Evolutionary conservation across 2,888 invertebrate species (phyloP).

Genomic region (Cephus spinipes): DNA sequence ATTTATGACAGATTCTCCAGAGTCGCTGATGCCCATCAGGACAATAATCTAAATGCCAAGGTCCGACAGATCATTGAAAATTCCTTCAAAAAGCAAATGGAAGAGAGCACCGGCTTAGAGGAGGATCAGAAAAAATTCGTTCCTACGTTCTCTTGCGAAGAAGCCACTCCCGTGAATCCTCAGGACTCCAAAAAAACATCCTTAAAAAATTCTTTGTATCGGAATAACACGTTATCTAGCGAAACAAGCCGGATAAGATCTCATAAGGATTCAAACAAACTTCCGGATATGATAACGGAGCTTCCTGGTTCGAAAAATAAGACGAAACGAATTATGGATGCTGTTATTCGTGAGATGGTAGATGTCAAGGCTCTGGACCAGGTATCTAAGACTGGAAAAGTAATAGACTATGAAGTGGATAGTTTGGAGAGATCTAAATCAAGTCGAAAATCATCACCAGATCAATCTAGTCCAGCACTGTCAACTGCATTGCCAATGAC

Average conservation of each 20-base stretch:
- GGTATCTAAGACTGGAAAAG: conserved; percentile 26
- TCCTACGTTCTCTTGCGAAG: background rate
- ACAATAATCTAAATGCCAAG: conserved; percentile 48
- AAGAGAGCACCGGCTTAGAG: conserved; percentile 49
- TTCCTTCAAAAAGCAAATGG: conserved; percentile 61
- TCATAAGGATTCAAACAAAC: conserved; percentile 27
- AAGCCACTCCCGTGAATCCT: conserved; percentile 14
- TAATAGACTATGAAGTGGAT: conserved; percentile 58
- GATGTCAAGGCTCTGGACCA: conserved; percentile 55
- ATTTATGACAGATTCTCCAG: background rate
- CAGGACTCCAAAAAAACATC: conserved; percentile 21
- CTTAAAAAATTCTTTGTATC: background rate
- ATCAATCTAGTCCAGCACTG: conserved; percentile 79
- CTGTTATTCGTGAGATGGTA: conserved; percentile 66
- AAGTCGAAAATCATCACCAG: conserved; percentile 26
- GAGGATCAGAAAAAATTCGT: conserved; percentile 7
- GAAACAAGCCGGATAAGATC: background rate
- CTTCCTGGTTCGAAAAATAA: conserved; percentile 49
- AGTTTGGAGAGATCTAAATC: conserved; percentile 58
- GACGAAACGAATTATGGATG: conserved; percentile 66
- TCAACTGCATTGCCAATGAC: conserved; percentile 82
- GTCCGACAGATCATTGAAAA: conserved; percentile 60
- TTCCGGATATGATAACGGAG: conserved; percentile 60
- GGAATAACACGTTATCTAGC: background rate
- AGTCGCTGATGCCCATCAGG: background rate